Base-by-base conservation (phyloP, 2,797 vertebrate genomes). In the Octomys mimax region DNA sequence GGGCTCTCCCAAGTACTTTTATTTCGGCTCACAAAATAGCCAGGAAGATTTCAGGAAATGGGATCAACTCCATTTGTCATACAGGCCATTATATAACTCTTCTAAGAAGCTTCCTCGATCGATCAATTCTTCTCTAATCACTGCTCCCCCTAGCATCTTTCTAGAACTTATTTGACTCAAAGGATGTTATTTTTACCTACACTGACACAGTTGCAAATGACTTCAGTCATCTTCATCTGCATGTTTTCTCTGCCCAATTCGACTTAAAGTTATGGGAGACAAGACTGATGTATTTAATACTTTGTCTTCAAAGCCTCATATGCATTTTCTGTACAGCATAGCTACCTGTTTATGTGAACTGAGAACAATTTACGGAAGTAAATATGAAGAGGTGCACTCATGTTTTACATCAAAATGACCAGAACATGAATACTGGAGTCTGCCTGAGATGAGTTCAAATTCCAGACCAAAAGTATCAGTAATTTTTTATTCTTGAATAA, bases 201-300 rank as follows among this genome's bases (percentile, higher is more conserved):
- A n/a, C 18, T 73, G 54, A 70, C 33, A 33, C 7, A 68, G 3
- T 87, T 71, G 21, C 39, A 91, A 21, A 7, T n/a, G 59, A 93
- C 68, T 28, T 62, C 36, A 39, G 14, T 83, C 68, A 61, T 61
- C 59, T 61, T 92, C 81, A 57, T 62, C 16, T 24, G 2, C 42
- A 16, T 78, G 42, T 92, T 95, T 96, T 92, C 59, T 57, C 77
- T 94, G 70, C 57, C 28, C 81, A 14, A 19, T 70, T 85, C 54
- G 68, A 84, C 73, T 89, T 79, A 77, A 91, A 91, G 52, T 86
- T 61, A 49, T 39, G 86, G 10, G 54, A 42, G 3, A 6, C 28
- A 92, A 52, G 66, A 61, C 39, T 4, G 64, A 13, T 87, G 11
- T n/a, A 39, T 22, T 95, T 92, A 42, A 83, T 61, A 83, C 57